Base-by-base conservation (phyloP, 2,888 invertebrate genomes). In the Sisyra terminalis region DNA sequence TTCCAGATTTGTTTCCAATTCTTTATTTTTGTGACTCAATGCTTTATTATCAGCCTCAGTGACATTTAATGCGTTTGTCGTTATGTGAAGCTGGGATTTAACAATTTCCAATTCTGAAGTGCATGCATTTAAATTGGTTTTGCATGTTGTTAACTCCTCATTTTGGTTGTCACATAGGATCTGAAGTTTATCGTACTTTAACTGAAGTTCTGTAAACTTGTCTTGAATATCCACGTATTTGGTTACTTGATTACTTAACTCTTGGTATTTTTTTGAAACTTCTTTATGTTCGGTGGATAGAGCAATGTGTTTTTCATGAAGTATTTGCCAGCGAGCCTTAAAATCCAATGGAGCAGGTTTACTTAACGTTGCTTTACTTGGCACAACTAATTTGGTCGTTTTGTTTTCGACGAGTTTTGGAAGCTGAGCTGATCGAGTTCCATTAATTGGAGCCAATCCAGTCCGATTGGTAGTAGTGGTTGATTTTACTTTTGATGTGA, bases 331-430 rank as follows among this genome's bases (percentile, higher is more conserved):
- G 40, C 78, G 69, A 18, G 75, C 75, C 57, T 79, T 75, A 48
- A 69, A 76, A 52, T 77, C 77, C 57, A 77, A 76, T 0, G 75
- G 65, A 6, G 72, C 65, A 39, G 73, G 70, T 47, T 75, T 52
- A 30, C 57, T 57, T 9, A 58, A 34, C 24, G 44, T 46, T 37
- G 44, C 32, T 16, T 49, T 46, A 16, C 49, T 46, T 9, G 50
- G 50, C n/a, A 36, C 40, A 1, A 34, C 14, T 5, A 7, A 7
- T 24, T 7, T 3, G 7, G 3, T 24, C 24, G 24, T 24, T 24
- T 24, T 24, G 7, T 24, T 24, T 24, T 24, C 24, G 7, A 3
- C 7, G 24, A 24, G 3, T 24, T 24, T 24, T 24, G 24, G 3
- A 3, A 24, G 7, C 24, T 5, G 7, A 24, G 5, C 24, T 24